Base-by-base conservation (phyloP, 2,113 vertebrate genomes). In the Ascaphus truei region DNA sequence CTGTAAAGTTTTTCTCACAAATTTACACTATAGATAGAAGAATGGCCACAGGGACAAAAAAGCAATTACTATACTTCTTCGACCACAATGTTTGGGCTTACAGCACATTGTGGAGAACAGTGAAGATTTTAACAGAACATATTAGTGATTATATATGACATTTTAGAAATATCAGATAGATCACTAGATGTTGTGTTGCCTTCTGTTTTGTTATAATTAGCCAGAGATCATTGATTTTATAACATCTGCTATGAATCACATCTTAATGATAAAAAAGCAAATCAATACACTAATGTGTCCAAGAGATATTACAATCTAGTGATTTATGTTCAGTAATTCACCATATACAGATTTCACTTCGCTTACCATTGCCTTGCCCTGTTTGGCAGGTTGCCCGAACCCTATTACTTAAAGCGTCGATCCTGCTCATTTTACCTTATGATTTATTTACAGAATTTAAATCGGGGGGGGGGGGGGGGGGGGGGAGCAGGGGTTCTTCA, bases 161-260 rank as follows among this genome's bases (percentile, higher is more conserved):
- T 5, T 47, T 39, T 7, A 47, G 3, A 30, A 23, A 26, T 12
- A 16, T 43, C 25, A 37, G 29, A 57, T 48, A 39, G 3, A 59
- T 50, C 55, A 50, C 30, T 11, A 47, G 29, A 30, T 50, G 23
- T 16, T 59, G 43, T 20, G 15, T 37, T 50, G 31, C 16, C 43
- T 59, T 60, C 29, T 25, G n/a, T 45, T 68, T 39, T 58, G 36
- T 66, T 66, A 43, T 56, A 66, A 66, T 66, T 66, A 66, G 51
- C 36, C 18, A 48, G 66, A 59, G 30, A 37, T 59, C 23, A 68
- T 60, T 60, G 66, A 68, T 68, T 68, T 59, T 60, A 33, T 50
- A 68, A 55, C 13, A 50, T 51, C 66, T 59, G 30, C 55, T 8
- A 68, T 68, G 66, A 68, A 68, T 68, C 66, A 59, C 43, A 68